These are phyloP conservation scores for Zoanthus sansibaricus DNA, from an alignment of 92 coral and sea anemone genomes.

Conservation along the genomic window DNA sequence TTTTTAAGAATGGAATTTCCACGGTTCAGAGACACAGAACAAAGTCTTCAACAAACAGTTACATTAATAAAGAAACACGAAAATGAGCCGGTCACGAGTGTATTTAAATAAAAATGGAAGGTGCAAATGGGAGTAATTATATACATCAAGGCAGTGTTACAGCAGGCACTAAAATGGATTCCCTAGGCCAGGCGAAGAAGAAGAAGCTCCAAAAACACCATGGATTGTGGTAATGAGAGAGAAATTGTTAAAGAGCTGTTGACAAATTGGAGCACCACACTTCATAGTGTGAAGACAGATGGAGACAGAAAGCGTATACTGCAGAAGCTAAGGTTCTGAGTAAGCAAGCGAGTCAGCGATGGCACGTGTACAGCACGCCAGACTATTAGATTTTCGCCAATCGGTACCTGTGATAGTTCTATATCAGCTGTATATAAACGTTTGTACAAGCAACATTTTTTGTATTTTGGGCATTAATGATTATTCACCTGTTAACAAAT, in stretches of 20 bases:
- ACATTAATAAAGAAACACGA: not conserved
- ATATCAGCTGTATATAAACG: too few species aligned
- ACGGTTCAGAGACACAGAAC: not conserved
- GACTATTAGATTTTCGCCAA: too few species aligned
- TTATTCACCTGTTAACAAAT: too few species aligned
- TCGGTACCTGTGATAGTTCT: too few species aligned
- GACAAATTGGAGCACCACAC: not conserved
- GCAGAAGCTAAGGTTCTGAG: too few species aligned
- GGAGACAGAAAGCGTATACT: too few species aligned
- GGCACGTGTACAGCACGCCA: too few species aligned
- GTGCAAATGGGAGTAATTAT: not conserved
- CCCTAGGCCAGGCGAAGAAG: not conserved
- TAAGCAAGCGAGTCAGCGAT: too few species aligned
- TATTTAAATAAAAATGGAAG: not conserved
- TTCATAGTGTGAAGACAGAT: not conserved
- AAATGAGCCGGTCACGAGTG: not conserved
- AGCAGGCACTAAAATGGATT: not conserved
- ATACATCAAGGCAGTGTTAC: not conserved
- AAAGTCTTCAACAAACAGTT: too few species aligned
- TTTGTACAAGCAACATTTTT: too few species aligned
- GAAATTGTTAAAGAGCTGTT: not conserved
- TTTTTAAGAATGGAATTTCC: too few species aligned
- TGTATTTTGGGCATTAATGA: too few species aligned
- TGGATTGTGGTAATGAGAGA: not conserved
- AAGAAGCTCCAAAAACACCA: not conserved